phyloP scores from a whole-genome alignment of 2,888 invertebrate genomes.

The Synergus gifuensis region DNA sequence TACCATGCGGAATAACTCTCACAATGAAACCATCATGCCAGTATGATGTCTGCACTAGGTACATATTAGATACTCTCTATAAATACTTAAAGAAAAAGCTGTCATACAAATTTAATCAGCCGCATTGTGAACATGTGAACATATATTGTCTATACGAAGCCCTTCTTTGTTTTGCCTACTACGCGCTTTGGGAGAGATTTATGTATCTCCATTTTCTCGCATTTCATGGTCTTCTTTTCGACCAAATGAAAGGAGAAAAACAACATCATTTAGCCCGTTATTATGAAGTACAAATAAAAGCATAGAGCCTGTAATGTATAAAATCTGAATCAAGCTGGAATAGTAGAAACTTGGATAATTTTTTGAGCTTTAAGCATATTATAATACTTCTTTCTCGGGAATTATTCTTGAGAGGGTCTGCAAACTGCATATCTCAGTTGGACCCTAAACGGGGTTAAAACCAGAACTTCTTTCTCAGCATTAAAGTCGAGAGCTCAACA shows the following conservation, averaged over 20 bases:
- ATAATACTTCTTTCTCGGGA: slow-evolving; percentile 33
- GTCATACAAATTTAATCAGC: too few species aligned
- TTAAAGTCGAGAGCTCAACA: slow-evolving; percentile 33
- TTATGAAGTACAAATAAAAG: not conserved
- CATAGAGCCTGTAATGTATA: slow-evolving; percentile 10
- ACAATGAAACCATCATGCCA: not conserved
- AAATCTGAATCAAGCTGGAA: slow-evolving; percentile 20
- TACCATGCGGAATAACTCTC: not conserved
- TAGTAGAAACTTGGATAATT: slow-evolving; percentile 30
- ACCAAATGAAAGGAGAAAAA: not conserved
- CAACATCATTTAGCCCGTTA: not conserved
- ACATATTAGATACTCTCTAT: too few species aligned
- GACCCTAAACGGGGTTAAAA: slow-evolving; percentile 40
- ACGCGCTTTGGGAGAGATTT: not conserved
- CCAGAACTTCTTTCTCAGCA: slow-evolving; percentile 29
- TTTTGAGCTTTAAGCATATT: slow-evolving; percentile 32
- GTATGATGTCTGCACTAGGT: too few species aligned
- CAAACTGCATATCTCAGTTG: slow-evolving; percentile 28
- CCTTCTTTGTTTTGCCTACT: not conserved
- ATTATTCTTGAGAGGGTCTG: slow-evolving; percentile 33
- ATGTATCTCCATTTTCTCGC: not conserved
- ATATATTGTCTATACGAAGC: too few species aligned
- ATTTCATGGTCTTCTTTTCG: not conserved
- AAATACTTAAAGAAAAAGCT: too few species aligned
- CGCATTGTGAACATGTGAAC: too few species aligned